A percentile compares a stretch with the other conserved stretches of the same genome.
Evolutionary conservation across 2,113 vertebrate species (phyloP).

Genomic region (Nyctibius bracteatus): DNA sequence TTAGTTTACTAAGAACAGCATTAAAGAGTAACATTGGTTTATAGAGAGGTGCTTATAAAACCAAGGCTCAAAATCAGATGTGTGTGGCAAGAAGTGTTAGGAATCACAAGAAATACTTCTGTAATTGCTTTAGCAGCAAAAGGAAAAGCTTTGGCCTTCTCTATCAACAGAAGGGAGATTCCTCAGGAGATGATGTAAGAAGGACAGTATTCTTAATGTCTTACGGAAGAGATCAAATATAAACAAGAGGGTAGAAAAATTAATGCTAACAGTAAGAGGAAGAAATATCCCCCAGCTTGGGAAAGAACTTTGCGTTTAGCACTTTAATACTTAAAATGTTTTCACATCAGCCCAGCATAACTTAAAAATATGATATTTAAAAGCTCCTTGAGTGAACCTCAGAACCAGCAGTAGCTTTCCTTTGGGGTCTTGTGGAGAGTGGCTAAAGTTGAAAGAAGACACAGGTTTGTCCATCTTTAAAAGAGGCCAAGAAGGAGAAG

Average conservation of each 20-base stretch:
- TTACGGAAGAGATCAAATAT: background rate
- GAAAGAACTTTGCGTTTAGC: background rate
- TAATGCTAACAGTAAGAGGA: background rate
- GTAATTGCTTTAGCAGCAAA: background rate
- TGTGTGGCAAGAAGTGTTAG: background rate
- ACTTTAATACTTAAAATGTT: background rate
- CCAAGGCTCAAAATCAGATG: background rate
- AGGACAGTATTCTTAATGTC: background rate
- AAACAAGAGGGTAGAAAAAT: background rate
- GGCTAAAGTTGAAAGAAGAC: background rate
- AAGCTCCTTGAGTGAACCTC: background rate
- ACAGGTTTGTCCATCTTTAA: background rate
- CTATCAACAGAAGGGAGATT: background rate
- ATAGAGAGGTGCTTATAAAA: background rate
- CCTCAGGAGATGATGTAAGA: background rate
- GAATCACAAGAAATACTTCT: background rate
- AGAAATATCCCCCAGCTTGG: accelerated
- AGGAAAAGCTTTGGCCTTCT: background rate
- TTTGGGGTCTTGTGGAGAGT: background rate
- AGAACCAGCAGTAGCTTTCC: background rate
- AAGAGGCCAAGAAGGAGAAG: background rate
- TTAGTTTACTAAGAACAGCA: background rate
- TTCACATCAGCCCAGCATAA: background rate
- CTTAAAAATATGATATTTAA: background rate
- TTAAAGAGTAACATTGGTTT: background rate